A percentile compares a stretch with the other conserved stretches of the same genome.
phyloP scores from a whole-genome alignment of 2,113 vertebrate species.

The Pantherophis guttatus region DNA sequence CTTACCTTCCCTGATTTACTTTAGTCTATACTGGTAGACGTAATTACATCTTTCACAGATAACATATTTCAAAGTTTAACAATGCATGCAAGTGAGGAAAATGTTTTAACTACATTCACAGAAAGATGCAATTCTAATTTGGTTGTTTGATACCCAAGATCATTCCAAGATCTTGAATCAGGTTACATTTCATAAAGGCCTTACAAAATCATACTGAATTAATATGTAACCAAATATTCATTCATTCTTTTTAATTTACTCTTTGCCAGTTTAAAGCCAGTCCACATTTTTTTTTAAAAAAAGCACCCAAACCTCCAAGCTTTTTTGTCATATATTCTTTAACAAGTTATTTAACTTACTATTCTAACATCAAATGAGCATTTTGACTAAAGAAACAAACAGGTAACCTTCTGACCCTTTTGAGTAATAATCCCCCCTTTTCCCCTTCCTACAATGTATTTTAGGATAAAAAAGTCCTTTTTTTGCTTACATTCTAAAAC shows the following conservation, averaged over 20 bases:
- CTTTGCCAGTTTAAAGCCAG: neutral
- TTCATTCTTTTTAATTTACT: neutral
- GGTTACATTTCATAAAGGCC: neutral
- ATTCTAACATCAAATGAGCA: constrained; percentile 55
- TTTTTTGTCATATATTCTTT: constrained; percentile 34
- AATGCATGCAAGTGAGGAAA: neutral
- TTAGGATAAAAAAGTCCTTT: constrained; percentile 79
- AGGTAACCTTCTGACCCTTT: constrained; percentile 76
- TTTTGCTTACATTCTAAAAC: constrained; percentile 72
- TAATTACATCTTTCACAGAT: neutral
- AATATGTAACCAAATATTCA: neutral
- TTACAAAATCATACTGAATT: neutral
- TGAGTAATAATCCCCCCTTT: constrained; percentile 62
- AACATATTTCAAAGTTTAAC: neutral
- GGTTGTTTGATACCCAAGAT: neutral
- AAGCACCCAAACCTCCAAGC: neutral
- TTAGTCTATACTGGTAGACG: neutral
- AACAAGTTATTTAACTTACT: constrained; percentile 42
- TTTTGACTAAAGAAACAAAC: constrained; percentile 62
- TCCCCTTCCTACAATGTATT: constrained; percentile 61
- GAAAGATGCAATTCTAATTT: neutral
- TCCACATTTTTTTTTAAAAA: neutral
- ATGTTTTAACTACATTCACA: neutral
- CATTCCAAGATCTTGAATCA: neutral
- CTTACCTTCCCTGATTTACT: neutral